These are phyloP conservation scores for Eclectus roratus DNA, from an alignment of 2,113 vertebrate genomes.

Conservation along the genomic window DNA sequence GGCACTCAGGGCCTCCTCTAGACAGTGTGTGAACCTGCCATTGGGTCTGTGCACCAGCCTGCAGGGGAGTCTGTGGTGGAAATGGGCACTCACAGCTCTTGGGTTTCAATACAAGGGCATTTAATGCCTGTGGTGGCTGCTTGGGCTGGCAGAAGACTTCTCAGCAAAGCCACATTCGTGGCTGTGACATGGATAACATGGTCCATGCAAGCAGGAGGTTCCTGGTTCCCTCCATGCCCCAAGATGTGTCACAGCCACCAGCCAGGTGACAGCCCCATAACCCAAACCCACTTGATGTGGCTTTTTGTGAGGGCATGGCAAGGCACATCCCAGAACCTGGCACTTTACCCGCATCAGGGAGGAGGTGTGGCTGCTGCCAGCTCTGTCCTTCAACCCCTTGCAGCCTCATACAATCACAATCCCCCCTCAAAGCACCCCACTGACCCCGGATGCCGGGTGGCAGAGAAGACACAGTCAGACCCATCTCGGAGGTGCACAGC, in stretches of 20 bases:
- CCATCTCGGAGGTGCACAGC: not conserved
- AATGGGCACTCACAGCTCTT: not conserved
- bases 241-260: not conserved
- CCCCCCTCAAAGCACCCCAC: not conserved
- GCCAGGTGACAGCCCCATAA: not conserved
- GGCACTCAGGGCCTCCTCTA: not conserved
- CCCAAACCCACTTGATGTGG: rapidly evolving
- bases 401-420: too few species aligned
- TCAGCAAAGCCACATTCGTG: rapidly evolving
- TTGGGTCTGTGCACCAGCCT: not conserved
- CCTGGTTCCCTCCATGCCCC: too few species aligned
- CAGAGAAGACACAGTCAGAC: not conserved
- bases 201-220: too few species aligned
- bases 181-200: rapidly evolving
- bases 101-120: not conserved
- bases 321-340: rapidly evolving
- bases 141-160: not conserved
- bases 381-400: not conserved
- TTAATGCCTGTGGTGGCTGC: not conserved
- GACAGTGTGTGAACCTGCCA: not conserved
- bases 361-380: not conserved
- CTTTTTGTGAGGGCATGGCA: not conserved
- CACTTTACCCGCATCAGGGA: too few species aligned
- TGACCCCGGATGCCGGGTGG: not conserved
- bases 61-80: not conserved